Evolutionary conservation across 2,113 vertebrate genomes (phyloP).

Genomic region (Puffinus mauretanicus): DNA sequence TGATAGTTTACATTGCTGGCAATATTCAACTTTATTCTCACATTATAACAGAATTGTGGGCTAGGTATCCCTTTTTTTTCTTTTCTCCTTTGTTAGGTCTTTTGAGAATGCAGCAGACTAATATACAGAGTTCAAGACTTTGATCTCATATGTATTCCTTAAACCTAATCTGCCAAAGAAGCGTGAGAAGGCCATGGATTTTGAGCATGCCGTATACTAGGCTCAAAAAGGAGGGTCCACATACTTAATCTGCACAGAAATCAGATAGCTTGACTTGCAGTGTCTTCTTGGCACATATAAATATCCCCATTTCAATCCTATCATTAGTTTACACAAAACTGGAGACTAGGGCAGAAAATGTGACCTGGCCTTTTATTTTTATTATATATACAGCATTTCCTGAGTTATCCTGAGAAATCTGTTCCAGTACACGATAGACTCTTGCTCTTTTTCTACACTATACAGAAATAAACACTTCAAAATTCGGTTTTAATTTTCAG

Average conservation of each 20-base stretch:
- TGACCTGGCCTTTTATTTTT: not conserved
- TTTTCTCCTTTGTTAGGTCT: not conserved
- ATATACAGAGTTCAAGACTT: not conserved
- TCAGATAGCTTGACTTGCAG: not conserved
- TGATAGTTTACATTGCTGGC: not conserved
- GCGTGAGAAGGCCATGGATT: not conserved
- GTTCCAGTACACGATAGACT: not conserved
- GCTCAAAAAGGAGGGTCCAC: not conserved
- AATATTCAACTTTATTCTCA: not conserved
- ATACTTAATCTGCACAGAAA: not conserved
- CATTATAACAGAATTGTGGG: not conserved
- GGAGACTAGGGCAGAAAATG: not conserved
- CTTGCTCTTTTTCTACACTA: not conserved
- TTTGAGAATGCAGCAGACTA: not conserved
- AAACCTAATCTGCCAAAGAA: not conserved
- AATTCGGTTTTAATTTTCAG: not conserved
- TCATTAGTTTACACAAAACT: not conserved
- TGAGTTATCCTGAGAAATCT: not conserved
- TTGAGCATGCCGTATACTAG: not conserved
- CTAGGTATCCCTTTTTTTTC: not conserved
- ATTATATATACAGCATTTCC: not conserved
- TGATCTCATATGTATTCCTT: not conserved
- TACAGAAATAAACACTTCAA: not conserved
- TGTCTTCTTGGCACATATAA: not conserved
- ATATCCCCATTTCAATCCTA: not conserved